These are phyloP conservation scores for Diarsia brunnea DNA, from an alignment of 2,888 invertebrate genomes.

Conservation along the genomic window DNA sequence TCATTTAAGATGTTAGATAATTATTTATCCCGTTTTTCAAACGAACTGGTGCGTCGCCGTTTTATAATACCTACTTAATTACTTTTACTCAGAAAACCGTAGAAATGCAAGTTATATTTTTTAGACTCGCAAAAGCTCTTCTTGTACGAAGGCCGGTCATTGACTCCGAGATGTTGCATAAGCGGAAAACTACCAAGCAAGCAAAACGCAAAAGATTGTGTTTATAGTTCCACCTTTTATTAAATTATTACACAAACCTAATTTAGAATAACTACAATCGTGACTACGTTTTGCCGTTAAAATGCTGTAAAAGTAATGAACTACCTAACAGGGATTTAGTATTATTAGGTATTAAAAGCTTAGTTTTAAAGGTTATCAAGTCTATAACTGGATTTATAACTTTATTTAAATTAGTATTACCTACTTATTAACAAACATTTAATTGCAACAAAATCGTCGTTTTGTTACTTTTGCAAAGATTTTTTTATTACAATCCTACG, in stretches of 20 bases:
- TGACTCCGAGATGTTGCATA: slow-evolving; percentile 48
- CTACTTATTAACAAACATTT: neutral
- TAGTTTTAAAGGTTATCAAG: slow-evolving; percentile 20
- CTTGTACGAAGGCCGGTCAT: slow-evolving; percentile 26
- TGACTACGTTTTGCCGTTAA: slow-evolving; percentile 25
- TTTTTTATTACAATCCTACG: too few relatives aligned
- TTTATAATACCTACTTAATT: neutral
- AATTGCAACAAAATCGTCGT: neutral
- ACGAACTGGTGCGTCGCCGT: slow-evolving; percentile 64
- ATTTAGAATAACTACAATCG: slow-evolving; percentile 40
- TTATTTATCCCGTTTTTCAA: neutral
- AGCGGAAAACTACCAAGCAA: slow-evolving; percentile 45
- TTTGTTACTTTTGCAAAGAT: neutral
- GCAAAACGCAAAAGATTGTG: slow-evolving; percentile 32
- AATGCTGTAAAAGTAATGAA: slow-evolving; percentile 14
- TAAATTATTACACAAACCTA: slow-evolving; percentile 28
- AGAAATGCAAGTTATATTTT: neutral
- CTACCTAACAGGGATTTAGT: neutral
- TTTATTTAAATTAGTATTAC: neutral
- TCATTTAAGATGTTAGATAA: neutral
- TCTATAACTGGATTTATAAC: neutral
- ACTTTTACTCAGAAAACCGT: neutral
- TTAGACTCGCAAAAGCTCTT: slow-evolving; percentile 42
- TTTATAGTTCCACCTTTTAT: slow-evolving; percentile 16
- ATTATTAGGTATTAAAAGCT: neutral